Percentiles rank a stretch among this genome's conserved stretches.
These are phyloP conservation scores for Eupithecia inturbata DNA, from an alignment of 2,888 invertebrate genomes.

Conservation along the genomic window DNA sequence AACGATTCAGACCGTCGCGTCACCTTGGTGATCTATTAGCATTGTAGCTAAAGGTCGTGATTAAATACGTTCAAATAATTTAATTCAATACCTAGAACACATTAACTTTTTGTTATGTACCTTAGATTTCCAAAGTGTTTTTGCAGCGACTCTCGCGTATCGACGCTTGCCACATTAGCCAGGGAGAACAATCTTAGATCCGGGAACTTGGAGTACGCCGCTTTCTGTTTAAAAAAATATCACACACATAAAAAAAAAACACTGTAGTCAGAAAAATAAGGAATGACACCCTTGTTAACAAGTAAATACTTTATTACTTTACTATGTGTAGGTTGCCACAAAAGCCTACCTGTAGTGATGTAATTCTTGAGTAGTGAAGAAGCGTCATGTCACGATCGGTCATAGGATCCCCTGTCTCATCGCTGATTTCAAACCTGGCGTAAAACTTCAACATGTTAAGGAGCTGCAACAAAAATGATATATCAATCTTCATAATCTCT, in stretches of 20 bases:
- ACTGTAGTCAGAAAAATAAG: not conserved
- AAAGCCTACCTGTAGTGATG: slow-evolving; percentile 87
- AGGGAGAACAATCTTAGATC: slow-evolving; percentile 94
- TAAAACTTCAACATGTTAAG: slow-evolving; percentile 98
- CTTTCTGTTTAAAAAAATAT: slow-evolving; percentile 86
- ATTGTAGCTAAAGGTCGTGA: not conserved
- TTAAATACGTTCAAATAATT: not conserved
- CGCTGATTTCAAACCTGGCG: slow-evolving; percentile 98
- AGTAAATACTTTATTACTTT: not conserved
- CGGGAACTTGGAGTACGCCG: slow-evolving; percentile 95
- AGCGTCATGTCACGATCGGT: slow-evolving; percentile 97
- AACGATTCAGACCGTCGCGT: not conserved
- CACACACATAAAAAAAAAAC: not conserved
- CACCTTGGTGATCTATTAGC: not conserved
- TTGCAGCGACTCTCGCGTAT: slow-evolving; percentile 91
- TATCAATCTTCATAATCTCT: not conserved
- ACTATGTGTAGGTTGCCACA: not conserved
- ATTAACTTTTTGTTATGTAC: slow-evolving; percentile 62
- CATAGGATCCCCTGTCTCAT: slow-evolving; percentile 96
- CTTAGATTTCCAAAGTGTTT: slow-evolving; percentile 93
- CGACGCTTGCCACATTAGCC: slow-evolving; percentile 97
- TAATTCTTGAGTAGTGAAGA: slow-evolving; percentile 96
- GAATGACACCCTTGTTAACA: not conserved
- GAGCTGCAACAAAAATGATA: slow-evolving; percentile 86
- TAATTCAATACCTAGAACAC: not conserved